Evolutionary conservation across 2,888 invertebrate genomes (phyloP).

Genomic region (Temnothorax rugatulus): DNA sequence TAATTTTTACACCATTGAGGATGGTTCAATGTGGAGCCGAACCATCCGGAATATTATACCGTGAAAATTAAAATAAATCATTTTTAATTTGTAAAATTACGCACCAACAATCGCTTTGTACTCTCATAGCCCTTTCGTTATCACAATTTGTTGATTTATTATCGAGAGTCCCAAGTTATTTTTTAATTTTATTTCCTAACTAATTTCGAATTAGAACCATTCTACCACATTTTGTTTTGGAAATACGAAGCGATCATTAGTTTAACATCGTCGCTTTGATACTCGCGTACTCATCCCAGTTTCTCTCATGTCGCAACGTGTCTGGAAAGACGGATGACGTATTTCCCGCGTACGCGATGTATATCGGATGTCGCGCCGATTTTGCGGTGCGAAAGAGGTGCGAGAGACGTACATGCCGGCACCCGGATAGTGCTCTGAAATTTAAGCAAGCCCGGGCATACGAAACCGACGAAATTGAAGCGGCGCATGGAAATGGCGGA

Average conservation of each 20-base stretch:
- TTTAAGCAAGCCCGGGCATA: constrained; percentile 69
- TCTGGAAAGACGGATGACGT: constrained; percentile 63
- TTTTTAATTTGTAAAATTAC: no score
- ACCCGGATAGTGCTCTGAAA: constrained; percentile 63
- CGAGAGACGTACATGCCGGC: background rate
- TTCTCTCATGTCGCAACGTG: constrained; percentile 54
- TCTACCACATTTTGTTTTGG: background rate
- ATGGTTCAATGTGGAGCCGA: no score
- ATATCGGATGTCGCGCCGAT: constrained; percentile 47
- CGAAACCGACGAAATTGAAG: constrained; percentile 75
- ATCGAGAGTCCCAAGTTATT: no score
- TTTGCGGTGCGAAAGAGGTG: constrained; percentile 59
- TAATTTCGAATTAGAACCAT: background rate
- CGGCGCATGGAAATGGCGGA: constrained; percentile 74
- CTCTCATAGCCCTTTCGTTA: no score
- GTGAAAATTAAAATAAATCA: no score
- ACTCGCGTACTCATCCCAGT: background rate
- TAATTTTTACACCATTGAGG: no score
- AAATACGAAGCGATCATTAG: background rate
- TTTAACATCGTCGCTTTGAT: background rate
- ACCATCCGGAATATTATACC: no score
- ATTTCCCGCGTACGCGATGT: constrained; percentile 28
- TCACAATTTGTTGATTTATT: no score
- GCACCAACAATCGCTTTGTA: no score
- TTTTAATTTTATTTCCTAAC: no score